Evolutionary conservation across 1,140 invertebrate genomes (phyloP), one percentile per base, ranked within the genome.

Genomic region (Heliconius melpomene): DNA sequence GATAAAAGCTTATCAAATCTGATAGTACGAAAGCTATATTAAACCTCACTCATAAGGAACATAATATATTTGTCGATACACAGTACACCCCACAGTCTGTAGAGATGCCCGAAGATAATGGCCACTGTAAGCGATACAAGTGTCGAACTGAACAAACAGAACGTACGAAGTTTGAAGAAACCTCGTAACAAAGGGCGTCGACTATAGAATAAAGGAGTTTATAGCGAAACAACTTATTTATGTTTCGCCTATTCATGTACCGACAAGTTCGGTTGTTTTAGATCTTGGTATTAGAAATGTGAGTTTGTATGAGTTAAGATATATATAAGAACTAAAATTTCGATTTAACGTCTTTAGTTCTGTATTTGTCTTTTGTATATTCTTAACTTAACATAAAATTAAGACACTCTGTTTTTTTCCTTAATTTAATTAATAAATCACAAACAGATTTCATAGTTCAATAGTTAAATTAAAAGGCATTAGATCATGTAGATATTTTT

Each of bases 61-160:
- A 29, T 66, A 29, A 66, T 66, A 66, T 66, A 66, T 66, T 66
- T 66, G 60, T 66, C 60, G 60, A 66, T 29, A 66, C 26, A 66
- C 23, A 26, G 60, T 66, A 66, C 60, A 29, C 23, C 11, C 60
- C 23, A 29, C 60, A 66, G 13, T 29, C 26, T 66, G 23, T 66
- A 13, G 26, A 66, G 77, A 78, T 60, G 72, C 50, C n/a, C 57
- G 29, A 60, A 73, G 71, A 78, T 78, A 78, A 78, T 78, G 72
- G 72, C 71, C 77, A 71, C 29, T 54, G 72, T 73, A 60, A 78
- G 26, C 71, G 77, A 78, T 73, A 78, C 77, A 78, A 78, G 76
- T 78, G 72, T 73, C 77, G 72, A 60, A 78, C 70, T 29, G 72
- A 73, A 60, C 75, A 77, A 78, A 78, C 72, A 73, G 70, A 26